phyloP scores from a whole-genome alignment of 2,888 invertebrate species.

The Heliconius ethilla region DNA sequence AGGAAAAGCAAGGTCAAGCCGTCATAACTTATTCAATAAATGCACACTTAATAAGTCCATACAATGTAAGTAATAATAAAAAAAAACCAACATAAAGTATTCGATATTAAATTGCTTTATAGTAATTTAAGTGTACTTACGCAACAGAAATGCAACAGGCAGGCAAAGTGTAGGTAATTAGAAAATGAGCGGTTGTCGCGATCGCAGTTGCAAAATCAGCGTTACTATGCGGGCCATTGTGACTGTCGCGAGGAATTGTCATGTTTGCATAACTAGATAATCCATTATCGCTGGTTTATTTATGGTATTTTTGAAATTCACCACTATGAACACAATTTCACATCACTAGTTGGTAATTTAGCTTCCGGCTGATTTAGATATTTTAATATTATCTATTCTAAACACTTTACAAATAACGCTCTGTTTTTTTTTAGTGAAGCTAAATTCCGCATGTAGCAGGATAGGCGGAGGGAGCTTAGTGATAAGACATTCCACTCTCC shows the following conservation, averaged over 20 bases:
- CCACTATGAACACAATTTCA: conserved; percentile 16
- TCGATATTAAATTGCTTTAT: conserved; percentile 45
- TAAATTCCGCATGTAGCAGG: too few relatives aligned
- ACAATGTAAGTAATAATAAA: conserved; percentile 14
- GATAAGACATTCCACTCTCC: too few relatives aligned
- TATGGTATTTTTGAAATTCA: conserved; percentile 29
- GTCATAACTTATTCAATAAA: conserved; percentile 10
- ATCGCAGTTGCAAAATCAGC: conserved; percentile 56
- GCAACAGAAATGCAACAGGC: conserved; percentile 67
- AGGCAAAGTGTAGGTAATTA: conserved; percentile 62
- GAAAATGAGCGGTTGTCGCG: conserved; percentile 64
- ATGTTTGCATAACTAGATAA: conserved; percentile 53
- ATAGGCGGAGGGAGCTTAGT: too few relatives aligned
- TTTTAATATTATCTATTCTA: not conserved
- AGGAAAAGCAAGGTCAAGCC: conserved; percentile 12
- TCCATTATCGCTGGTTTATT: conserved; percentile 31
- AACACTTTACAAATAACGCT: too few relatives aligned
- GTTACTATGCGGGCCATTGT: conserved; percentile 78
- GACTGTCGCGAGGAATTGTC: conserved; percentile 54
- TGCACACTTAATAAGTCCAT: not conserved
- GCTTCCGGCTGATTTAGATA: not conserved
- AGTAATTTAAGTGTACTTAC: conserved; percentile 42
- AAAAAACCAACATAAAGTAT: conserved; percentile 20
- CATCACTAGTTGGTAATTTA: not conserved
- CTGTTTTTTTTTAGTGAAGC: too few relatives aligned